Base-by-base conservation (phyloP, 2,888 invertebrate species). In the Heliconius erato region DNA sequence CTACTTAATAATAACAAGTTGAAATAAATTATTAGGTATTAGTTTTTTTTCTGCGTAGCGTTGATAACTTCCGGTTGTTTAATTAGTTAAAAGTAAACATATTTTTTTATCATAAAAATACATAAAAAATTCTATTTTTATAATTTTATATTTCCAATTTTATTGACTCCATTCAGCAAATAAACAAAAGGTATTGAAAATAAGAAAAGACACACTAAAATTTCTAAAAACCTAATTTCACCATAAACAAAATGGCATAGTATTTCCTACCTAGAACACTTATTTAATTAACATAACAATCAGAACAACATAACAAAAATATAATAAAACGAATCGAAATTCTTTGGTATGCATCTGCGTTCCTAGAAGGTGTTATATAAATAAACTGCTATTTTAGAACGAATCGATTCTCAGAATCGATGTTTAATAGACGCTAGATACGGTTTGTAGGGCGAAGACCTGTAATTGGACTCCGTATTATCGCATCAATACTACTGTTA, bases 301-400 rank as follows among this genome's bases (percentile, higher is more conserved):
- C 78, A 59, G 0, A 59, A 54, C 3, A 23, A 59, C 63, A 74
- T 35, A 71, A 68, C 49, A 79, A 44, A 79, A 77, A 82, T 63
- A 79, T 32, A 79, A 79, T 67, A 80, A 72, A 40, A 44, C 69
- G 63, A 79, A 59, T 79, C 79, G n/a, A 79, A n/a, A 65, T 7
- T 0, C 44, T 23, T 71, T 32, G 82, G 82, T 28, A 82, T 82
- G 78, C 72, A 67, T 79, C 79, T 80, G 28, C n/a, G 63, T 79
- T 82, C 79, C 74, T 79, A 82, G 82, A 82, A 82, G 79, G 76
- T 77, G 82, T 77, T 71, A 65, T 77, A 80, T 82, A 82, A 82
- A 82, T 82, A 82, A 77, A 76, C 72, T 71, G 28, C 71, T 67
- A 74, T 59, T 80, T 68, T 19, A 68, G 65, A 59, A 65, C 74